Evolutionary conservation across 2,888 invertebrate genomes (phyloP).

Genomic region (Brachynemurus nebulosus): DNA sequence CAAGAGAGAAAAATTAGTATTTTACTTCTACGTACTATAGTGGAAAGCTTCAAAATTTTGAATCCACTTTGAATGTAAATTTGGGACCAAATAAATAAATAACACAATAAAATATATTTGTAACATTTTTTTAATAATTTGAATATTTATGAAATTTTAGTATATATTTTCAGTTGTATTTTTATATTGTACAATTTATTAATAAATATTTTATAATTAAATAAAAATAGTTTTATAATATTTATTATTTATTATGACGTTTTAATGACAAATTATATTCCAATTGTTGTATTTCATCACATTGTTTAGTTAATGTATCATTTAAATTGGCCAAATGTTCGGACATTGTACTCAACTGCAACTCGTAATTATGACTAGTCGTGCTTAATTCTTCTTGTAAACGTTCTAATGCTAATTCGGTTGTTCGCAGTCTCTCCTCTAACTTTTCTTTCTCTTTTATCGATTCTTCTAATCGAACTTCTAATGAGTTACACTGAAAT

Average conservation of each 20-base stretch:
- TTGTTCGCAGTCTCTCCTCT: constrained; percentile 39
- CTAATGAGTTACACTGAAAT: constrained; percentile 28
- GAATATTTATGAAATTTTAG: too few species aligned
- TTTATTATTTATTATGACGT: background rate
- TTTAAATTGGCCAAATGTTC: constrained; percentile 65
- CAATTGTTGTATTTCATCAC: constrained; percentile 61
- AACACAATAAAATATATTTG: too few species aligned
- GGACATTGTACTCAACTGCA: constrained; percentile 60
- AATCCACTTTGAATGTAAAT: too few species aligned
- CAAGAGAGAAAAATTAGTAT: too few species aligned
- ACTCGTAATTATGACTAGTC: constrained; percentile 50
- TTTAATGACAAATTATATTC: constrained; percentile 36
- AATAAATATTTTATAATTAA: too few species aligned
- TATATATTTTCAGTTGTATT: too few species aligned
- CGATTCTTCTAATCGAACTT: constrained; percentile 35
- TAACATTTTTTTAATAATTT: too few species aligned
- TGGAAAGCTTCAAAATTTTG: too few species aligned
- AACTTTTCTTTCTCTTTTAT: constrained; percentile 34
- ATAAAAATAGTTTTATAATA: background rate
- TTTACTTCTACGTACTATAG: too few species aligned
- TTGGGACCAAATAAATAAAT: too few species aligned
- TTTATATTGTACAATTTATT: too few species aligned
- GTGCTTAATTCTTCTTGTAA: constrained; percentile 55
- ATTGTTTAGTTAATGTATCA: constrained; percentile 71
- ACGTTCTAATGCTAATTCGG: constrained; percentile 32